Base-by-base conservation (phyloP, 2,888 invertebrate genomes). In the Eupithecia subumbrata region DNA sequence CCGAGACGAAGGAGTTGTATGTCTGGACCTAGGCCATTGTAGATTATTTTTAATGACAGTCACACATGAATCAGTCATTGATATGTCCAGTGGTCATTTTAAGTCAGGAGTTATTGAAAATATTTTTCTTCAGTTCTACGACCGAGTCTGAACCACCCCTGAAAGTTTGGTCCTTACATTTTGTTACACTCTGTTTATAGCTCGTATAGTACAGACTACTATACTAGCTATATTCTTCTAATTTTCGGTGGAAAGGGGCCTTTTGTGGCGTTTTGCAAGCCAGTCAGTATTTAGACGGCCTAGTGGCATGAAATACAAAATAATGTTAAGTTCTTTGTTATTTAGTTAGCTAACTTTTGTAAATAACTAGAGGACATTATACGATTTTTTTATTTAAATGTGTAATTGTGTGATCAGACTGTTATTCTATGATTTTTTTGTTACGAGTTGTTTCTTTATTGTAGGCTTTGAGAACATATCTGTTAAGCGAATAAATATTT, bases 311-410 rank as follows among this genome's bases (percentile, higher is more conserved):
- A 87, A 88, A 88, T 91, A 91, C 90, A 90, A 91, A 92, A 87
- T 93, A 93, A 91, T 88, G 83, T 91, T 92, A 93, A 88, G 91
- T 90, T 92, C 90, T 91, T 94, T 95, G 95, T 95, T 95, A 94
- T 94, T 94, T 95, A 95, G 94, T 95, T 94, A 94, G 92, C 90
- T 94, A 94, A 95, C 94, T 89, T 90, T 90, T 95, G 94, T 95
- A 95, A 92, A 95, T 95, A 95, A 92, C 90, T 94, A 94, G 92
- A 93, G 89, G 88, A 88, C 92, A 67, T 91, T 91, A 91, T 92
- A 81, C 78, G 79, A 48, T 80, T 82, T 84, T 92, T 92, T 91
- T 91, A 93, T 94, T 94, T 94, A 94, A 94, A 94, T 93, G 68
- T 93, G 92, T 94, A 94, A 94, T 92, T 88, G 94, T 93, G 94